Evolutionary conservation across 2,113 vertebrate genomes (phyloP), one percentile per base, ranked within the genome.

Genomic region (Pluvialis apricaria): DNA sequence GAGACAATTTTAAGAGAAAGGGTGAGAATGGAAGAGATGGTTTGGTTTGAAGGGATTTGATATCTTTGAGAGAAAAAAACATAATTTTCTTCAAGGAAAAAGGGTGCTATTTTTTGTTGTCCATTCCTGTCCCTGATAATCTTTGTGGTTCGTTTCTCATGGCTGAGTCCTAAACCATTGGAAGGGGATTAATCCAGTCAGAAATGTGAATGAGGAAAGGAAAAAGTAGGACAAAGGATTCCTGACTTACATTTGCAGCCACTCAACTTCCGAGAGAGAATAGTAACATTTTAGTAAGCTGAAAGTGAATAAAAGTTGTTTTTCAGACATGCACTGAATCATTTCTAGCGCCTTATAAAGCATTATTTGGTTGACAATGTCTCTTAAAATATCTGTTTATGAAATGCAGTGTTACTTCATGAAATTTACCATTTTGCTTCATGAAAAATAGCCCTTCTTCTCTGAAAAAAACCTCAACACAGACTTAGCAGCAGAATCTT

Each of bases 311-410:
- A 73, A 13, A 97, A 83, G 68, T 91, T 91, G 15, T 28, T 92
- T 91, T 86, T 82, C 68, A 88, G 82, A 91, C 25, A 71, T 6
- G 38, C n/a, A 86, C 26, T 96, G 71, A 88, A 97, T 97, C 9
- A 97, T 90, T 94, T 87, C 47, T 83, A 97, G 82, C 4, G 6
- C 82, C 71, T 88, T 94, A 94, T 96, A 96, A 96, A 96, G 87
- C 60, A 95, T 96, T 91, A 97, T 97, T 95, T 96, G 38, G 45
- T 96, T 96, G 95, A 97, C 92, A 92, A 89, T 88, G 92, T 86
- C 54, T 94, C 75, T 86, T 95, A 87, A 91, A 95, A 91, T 70
- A 91, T 57, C 78, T 94, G 81, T 64, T 96, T 94, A 92, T 78
- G 87, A 91, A 96, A 96, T 86, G 79, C 51, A 82, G 70, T 54